Percentiles rank a stretch among this genome's conserved stretches.
These are phyloP conservation scores for Unio delphinus DNA, from an alignment of 2,888 invertebrate species.

Conservation along the genomic window DNA sequence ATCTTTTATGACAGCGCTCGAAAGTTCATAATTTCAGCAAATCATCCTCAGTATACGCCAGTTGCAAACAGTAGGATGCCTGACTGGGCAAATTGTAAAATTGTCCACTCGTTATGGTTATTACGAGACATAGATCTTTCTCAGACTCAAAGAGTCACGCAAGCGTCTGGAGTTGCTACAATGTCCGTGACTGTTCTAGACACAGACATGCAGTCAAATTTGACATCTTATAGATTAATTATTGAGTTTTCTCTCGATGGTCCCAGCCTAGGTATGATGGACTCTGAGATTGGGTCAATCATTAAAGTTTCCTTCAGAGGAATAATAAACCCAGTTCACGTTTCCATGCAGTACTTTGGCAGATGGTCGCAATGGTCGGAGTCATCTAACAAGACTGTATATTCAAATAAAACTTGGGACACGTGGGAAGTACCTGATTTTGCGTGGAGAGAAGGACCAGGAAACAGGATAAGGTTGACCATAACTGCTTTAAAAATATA, in stretches of 20 bases:
- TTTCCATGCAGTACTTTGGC: slow-evolving; percentile 26
- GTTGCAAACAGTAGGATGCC: slow-evolving; percentile 37
- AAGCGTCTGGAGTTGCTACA: background rate
- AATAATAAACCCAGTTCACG: slow-evolving; percentile 7
- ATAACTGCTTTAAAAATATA: slow-evolving; percentile 12
- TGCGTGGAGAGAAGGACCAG: slow-evolving; percentile 32
- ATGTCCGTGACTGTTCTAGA: background rate
- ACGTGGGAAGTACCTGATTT: slow-evolving; percentile 40
- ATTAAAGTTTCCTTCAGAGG: slow-evolving; percentile 10
- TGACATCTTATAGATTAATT: slow-evolving; percentile 7
- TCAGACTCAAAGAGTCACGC: background rate
- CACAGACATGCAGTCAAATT: background rate
- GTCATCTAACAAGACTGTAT: slow-evolving; percentile 9
- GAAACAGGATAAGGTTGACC: slow-evolving; percentile 32
- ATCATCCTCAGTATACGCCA: slow-evolving; percentile 41
- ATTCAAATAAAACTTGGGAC: slow-evolving; percentile 6
- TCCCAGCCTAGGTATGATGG: slow-evolving; percentile 32
- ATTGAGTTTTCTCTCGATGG: slow-evolving; percentile 35
- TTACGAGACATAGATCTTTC: slow-evolving; percentile 17
- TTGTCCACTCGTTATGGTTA: slow-evolving; percentile 28
- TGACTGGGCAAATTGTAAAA: slow-evolving; percentile 32
- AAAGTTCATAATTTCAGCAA: slow-evolving; percentile 42
- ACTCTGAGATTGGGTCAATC: slow-evolving; percentile 45
- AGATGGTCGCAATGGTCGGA: slow-evolving; percentile 18
- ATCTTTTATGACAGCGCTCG: slow-evolving; percentile 31